A percentile compares a stretch with the other conserved stretches of the same genome.
phyloP scores from a whole-genome alignment of 35 echinoderm and acorn worm genomes.

The Chiridota heheva region DNA sequence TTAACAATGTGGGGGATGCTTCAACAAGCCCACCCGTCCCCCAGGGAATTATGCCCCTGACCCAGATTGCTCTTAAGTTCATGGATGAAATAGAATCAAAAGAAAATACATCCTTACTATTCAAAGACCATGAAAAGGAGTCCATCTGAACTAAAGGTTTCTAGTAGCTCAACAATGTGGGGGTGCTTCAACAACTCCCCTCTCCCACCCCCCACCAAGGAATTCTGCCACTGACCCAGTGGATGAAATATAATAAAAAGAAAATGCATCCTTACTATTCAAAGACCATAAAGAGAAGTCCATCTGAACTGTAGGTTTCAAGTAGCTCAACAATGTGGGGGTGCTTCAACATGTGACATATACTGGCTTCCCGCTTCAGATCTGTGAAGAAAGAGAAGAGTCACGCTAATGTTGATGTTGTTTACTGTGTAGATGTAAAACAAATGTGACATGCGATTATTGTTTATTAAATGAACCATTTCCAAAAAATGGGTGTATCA shows the following conservation, averaged over 20 bases:
- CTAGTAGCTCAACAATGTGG: slow-evolving; percentile 84
- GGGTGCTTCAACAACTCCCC: slow-evolving; percentile 88
- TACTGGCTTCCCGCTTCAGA: slow-evolving; percentile 95
- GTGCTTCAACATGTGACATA: slow-evolving; percentile 99
- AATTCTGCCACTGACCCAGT: no score
- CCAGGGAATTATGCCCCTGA: no score
- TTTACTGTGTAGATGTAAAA: not conserved
- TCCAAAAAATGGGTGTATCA: no score
- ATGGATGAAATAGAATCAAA: no score
- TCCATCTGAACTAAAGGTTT: slow-evolving; percentile 90
- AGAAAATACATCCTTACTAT: slow-evolving; percentile 92
- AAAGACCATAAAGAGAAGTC: slow-evolving; percentile 99
- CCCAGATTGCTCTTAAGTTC: no score
- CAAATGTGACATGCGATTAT: no score
- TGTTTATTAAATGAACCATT: no score
- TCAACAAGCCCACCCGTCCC: slow-evolving; percentile 86
- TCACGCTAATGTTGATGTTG: not conserved
- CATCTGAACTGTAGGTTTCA: slow-evolving; percentile 99
- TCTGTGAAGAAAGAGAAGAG: slow-evolving; percentile 58
- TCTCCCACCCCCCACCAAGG: slow-evolving; percentile 76
- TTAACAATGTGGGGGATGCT: no score
- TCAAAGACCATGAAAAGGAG: slow-evolving; percentile 95
- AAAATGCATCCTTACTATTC: slow-evolving; percentile 99
- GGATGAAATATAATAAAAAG: no score
- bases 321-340: slow-evolving; percentile 97